phyloP scores from a whole-genome alignment of 1,140 invertebrate genomes.

The Drosophila teissieri region DNA sequence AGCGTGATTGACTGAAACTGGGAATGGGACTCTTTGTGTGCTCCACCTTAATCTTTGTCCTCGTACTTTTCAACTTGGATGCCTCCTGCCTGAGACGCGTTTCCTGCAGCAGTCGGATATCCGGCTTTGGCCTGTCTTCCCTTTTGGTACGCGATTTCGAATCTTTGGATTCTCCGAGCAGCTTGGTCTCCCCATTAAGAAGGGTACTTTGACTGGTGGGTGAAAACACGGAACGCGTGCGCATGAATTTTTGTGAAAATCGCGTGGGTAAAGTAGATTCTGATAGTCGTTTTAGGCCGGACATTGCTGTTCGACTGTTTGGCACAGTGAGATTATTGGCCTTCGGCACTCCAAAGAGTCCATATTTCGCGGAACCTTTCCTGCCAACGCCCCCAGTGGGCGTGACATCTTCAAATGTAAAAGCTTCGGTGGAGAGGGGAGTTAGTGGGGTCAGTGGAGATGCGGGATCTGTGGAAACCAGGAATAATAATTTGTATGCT shows the following conservation, averaged over 20 bases:
- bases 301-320: neutral
- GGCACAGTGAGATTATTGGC: conserved; percentile 19
- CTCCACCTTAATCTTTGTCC: neutral
- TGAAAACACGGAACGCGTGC: conserved; percentile 59
- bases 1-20: conserved; percentile 7
- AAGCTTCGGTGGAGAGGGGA: conserved; percentile 35
- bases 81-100: neutral
- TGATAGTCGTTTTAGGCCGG: neutral
- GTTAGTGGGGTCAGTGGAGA: conserved; percentile 64
- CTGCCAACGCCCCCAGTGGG: conserved; percentile 4
- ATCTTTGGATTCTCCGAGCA: neutral
- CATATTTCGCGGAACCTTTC: neutral
- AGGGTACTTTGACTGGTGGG: conserved; percentile 43
- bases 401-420: conserved; percentile 48
- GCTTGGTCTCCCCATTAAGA: neutral
- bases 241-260: conserved; percentile 58
- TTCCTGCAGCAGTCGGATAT: conserved; percentile 5
- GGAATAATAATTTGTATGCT: neutral
- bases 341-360: conserved; percentile 9
- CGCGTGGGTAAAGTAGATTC: conserved; percentile 2
- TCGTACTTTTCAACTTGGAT: neutral
- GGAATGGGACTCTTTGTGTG: neutral
- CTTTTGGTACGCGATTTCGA: neutral
- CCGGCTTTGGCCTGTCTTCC: neutral
- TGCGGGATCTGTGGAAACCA: conserved; percentile 45